Evolutionary conservation across 2,113 vertebrate species (phyloP).

Genomic region (Cichladusa arquata): DNA sequence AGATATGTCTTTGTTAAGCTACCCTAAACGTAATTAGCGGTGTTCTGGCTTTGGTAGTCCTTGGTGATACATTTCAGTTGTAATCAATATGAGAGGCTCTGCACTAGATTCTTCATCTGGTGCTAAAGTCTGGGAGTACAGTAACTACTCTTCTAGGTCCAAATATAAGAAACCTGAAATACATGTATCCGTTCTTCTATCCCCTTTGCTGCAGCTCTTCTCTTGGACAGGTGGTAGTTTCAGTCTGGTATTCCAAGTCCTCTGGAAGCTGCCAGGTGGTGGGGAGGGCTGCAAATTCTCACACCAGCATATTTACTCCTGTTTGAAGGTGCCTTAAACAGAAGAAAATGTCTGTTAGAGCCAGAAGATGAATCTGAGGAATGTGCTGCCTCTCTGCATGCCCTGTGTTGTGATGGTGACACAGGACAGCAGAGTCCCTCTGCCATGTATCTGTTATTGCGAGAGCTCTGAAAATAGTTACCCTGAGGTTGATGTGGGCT

Average conservation of each 20-base stretch:
- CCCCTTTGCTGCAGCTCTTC: not conserved
- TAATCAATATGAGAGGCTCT: not conserved
- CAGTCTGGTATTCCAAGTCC: not conserved
- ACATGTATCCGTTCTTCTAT: not conserved
- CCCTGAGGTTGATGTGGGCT: not conserved
- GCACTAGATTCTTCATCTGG: not conserved
- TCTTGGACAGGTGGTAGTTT: not conserved
- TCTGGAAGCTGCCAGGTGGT: not conserved
- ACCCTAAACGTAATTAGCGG: not conserved
- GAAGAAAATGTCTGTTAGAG: not conserved
- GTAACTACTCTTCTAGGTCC: not conserved
- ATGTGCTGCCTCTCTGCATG: not conserved
- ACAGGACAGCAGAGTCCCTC: not conserved
- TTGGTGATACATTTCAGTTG: not conserved
- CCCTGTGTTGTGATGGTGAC: not conserved
- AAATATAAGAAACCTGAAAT: not conserved
- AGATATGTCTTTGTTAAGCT: not conserved
- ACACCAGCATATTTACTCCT: not conserved
- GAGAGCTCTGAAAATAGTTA: not conserved
- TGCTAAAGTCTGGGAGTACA: not conserved
- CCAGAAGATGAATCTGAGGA: not conserved
- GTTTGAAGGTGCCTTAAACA: not conserved
- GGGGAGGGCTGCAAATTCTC: not conserved
- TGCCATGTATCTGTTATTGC: not conserved
- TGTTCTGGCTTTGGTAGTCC: not conserved